Conservation (phyloP, 2,797 vertebrate species). For the Amphiprion clarkii region DNA sequence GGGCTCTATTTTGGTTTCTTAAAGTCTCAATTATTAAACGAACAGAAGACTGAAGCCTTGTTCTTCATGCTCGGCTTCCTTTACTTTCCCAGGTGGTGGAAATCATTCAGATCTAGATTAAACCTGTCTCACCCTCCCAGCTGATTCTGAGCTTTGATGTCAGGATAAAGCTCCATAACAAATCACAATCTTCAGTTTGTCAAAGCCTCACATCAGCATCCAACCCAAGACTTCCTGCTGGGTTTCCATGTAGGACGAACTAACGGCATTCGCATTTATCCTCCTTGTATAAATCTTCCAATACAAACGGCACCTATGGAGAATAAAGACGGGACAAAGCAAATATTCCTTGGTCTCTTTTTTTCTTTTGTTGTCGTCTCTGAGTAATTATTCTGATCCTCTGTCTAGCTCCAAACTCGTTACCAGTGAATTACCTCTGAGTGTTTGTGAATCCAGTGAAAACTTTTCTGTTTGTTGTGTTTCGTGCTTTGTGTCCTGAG, state of each 20-base stretch:
- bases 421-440: neutral
- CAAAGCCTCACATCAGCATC: conserved; percentile 43
- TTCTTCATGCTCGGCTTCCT: conserved; percentile 2
- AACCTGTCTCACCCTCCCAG: conserved; percentile 19
- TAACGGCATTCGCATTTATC: conserved; percentile 18
- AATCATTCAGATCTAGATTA: conserved; percentile 43
- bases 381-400: neutral
- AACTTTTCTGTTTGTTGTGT: conserved; percentile 4
- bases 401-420: neutral
- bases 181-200: conserved; percentile 32
- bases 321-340: neutral
- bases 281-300: conserved; percentile 4
- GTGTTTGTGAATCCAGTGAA: conserved; percentile 10
- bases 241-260: conserved; percentile 14
- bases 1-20: neutral
- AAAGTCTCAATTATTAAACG: neutral
- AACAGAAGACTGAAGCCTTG: neutral
- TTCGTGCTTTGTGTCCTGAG: neutral
- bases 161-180: conserved; percentile 43
- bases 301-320: neutral
- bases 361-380: neutral
- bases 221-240: conserved; percentile 11
- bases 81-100: conserved; percentile 27
- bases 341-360: neutral
- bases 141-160: conserved; percentile 51